Base-by-base conservation (phyloP, 2,797 vertebrate genomes). In the Sparus aurata region DNA sequence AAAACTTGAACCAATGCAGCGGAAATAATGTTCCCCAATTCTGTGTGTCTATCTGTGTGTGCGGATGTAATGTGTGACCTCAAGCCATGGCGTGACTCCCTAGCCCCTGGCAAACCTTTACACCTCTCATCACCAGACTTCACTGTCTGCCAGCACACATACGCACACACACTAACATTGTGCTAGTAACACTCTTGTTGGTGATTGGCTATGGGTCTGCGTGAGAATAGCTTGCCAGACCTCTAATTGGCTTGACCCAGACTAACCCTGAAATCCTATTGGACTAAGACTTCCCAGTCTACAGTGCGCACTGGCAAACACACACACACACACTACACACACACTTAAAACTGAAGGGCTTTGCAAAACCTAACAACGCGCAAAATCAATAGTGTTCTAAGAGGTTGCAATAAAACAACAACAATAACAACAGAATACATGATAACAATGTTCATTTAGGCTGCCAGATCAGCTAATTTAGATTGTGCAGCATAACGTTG, bases 251-350 rank as follows among this genome's bases (percentile, higher is more conserved):
- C 95, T 96, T 95, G 95, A 97, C 95, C 93, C 91, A 93, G 91
- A 94, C 91, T 95, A 96, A 96, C 92, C 94, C 95, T 87, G 88
- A 93, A 97, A 97, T 96, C 95, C 94, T 96, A 95, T 96, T 94
- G 93, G 93, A 93, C 94, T 95, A 95, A 95, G 95, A 95, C 92
- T 92, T 93, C 83, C 91, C 90, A 73, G 92, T 89, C 87, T 94
- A 86, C 84, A 91, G 90, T 70, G 5, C 43, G 11, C 68, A 59
- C 46, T 4, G 18, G 6, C 50, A 53, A 43, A 69, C 12, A 41
- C n/a, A 25, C 62, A 70, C 49, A 68, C 23, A 72, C 27, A n/a
- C n/a, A n/a, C n/a, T n/a, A n/a, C 65, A 55, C 6, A 57, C 30
- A 67, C 55, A 62, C 59, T 58, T 52, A 78, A 80, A 87, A 83